phyloP scores from a whole-genome alignment of 2,888 invertebrate genomes.

The Nemapogon koenigi region DNA sequence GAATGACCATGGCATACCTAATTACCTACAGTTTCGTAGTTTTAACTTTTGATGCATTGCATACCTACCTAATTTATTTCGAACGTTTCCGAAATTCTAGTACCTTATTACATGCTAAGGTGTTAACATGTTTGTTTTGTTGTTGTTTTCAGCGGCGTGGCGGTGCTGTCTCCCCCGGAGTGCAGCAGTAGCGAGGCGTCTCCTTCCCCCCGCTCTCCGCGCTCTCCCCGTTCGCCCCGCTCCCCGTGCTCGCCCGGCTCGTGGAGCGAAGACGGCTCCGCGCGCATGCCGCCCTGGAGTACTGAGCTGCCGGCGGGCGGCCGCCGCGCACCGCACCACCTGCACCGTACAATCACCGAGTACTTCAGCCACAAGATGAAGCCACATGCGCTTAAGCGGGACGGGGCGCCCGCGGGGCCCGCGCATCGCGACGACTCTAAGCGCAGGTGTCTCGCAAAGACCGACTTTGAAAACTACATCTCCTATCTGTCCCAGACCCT shows the following conservation, averaged over 20 bases:
- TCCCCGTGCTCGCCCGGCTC: conserved; percentile 70
- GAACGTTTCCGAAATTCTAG: no score
- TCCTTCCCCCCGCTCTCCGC: conserved; percentile 76
- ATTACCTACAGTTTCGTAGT: no score
- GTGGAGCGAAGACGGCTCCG: conserved; percentile 61
- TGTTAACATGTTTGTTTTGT: conserved; percentile 6
- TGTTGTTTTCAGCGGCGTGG: conserved; percentile 78
- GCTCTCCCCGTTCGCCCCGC: conserved; percentile 74
- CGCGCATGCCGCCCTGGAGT: conserved; percentile 20
- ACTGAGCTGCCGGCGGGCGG: conserved; percentile 19
- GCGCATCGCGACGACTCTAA: conserved; percentile 34
- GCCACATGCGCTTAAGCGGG: conserved; percentile 63
- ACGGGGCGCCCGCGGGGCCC: conserved; percentile 30
- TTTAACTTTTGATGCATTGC: no score
- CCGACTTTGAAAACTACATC: conserved; percentile 57
- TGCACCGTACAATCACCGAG: conserved; percentile 83
- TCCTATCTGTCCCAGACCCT: conserved; percentile 55
- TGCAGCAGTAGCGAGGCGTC: conserved; percentile 79
- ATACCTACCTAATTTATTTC: no score
- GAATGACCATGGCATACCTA: no score
- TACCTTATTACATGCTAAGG: not conserved
- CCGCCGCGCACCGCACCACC: conserved; percentile 39
- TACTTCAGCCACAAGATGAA: conserved; percentile 87
- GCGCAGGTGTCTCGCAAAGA: conserved; percentile 51
- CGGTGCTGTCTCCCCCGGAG: conserved; percentile 78